These are phyloP conservation scores for Chelon labrosus DNA, from an alignment of 2,797 vertebrate genomes.

Conservation along the genomic window DNA sequence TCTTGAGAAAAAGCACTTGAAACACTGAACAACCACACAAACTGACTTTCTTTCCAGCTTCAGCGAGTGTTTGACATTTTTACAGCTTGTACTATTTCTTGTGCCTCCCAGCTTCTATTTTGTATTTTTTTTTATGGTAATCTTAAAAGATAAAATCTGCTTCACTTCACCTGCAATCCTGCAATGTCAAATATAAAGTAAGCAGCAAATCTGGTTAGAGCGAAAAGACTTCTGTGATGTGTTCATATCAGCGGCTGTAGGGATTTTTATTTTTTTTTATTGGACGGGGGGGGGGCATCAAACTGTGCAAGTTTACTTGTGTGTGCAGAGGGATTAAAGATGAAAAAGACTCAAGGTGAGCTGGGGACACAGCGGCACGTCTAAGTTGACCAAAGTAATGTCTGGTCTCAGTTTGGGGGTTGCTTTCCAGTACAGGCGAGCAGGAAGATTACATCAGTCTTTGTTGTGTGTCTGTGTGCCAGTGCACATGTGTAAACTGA, in stretches of 20 bases:
- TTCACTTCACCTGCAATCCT: slow-evolving; percentile 41
- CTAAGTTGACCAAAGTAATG: slow-evolving; percentile 49
- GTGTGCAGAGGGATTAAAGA: slow-evolving; percentile 61
- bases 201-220: slow-evolving; percentile 29
- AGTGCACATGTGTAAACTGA: background rate
- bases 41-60: background rate
- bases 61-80: slow-evolving; percentile 14
- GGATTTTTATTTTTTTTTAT: background rate
- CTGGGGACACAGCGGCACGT: slow-evolving; percentile 22
- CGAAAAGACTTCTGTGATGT: slow-evolving; percentile 22
- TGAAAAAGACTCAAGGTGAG: slow-evolving; percentile 59
- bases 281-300: background rate
- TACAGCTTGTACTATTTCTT: slow-evolving; percentile 19
- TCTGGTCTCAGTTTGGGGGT: slow-evolving; percentile 47
- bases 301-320: slow-evolving; percentile 47
- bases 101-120: background rate
- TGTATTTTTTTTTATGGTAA: slow-evolving; percentile 1
- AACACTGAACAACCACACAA: slow-evolving; percentile 1
- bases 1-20: slow-evolving; percentile 33
- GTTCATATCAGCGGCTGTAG: slow-evolving; percentile 25
- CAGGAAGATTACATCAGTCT: slow-evolving; percentile 52
- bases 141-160: slow-evolving; percentile 44
- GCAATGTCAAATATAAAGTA: slow-evolving; percentile 43
- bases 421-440: slow-evolving; percentile 12
- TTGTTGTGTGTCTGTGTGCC: slow-evolving; percentile 30